Percentiles rank a stretch among this genome's conserved stretches.
Evolutionary conservation across 2,797 vertebrate genomes (phyloP).

Genomic region (Periparus ater): DNA sequence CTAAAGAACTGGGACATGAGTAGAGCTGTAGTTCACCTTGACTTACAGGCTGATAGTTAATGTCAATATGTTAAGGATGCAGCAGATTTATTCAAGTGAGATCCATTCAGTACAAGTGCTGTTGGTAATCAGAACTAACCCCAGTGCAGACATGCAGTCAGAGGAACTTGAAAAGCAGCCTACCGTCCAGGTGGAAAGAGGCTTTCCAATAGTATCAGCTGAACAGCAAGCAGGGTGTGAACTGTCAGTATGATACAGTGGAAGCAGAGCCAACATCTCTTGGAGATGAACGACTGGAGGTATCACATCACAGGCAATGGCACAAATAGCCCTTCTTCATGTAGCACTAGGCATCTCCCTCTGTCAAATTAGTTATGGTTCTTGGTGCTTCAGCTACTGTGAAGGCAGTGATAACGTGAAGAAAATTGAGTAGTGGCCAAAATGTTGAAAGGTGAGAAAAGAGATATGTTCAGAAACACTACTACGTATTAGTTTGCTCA

Average conservation of each 20-base stretch:
- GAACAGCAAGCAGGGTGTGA: constrained; percentile 38
- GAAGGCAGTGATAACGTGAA: constrained; percentile 2
- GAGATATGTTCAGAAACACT: background rate
- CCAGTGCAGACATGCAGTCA: background rate
- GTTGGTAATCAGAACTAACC: background rate
- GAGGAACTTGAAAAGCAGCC: background rate
- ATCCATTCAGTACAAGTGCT: background rate
- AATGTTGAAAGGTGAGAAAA: constrained; percentile 15
- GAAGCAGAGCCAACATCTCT: constrained; percentile 15
- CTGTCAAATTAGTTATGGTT: background rate
- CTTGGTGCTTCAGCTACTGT: constrained; percentile 19
- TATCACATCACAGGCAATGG: constrained; percentile 38
- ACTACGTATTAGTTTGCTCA: background rate
- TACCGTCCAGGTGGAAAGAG: constrained; percentile 29
- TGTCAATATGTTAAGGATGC: background rate
- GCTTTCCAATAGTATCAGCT: background rate
- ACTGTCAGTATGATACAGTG: constrained; percentile 15
- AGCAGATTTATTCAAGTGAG: background rate
- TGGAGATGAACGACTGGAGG: background rate
- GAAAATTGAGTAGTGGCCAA: constrained; percentile 15
- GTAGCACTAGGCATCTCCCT: background rate
- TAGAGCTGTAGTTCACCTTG: background rate
- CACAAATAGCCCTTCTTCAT: background rate
- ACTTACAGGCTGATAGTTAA: background rate
- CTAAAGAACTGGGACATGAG: background rate